A percentile compares a stretch with the other conserved stretches of the same genome.
Evolutionary conservation across 1,140 invertebrate species (phyloP).

Genomic region (Drosophila nigromelanica): DNA sequence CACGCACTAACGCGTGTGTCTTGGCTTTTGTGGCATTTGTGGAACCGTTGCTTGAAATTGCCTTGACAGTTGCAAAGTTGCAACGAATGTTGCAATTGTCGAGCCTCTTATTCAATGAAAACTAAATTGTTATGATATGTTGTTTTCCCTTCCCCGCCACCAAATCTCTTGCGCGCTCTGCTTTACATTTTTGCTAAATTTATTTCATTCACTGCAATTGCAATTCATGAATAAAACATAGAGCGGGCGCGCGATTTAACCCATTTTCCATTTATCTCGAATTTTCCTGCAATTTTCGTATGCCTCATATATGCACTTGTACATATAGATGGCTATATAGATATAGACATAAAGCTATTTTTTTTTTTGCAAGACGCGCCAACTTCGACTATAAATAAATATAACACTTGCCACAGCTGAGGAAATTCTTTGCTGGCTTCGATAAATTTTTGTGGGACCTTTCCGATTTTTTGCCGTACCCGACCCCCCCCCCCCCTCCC

Average conservation of each 20-base stretch:
- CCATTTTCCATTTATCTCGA: conserved; percentile 72
- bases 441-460: conserved; percentile 75
- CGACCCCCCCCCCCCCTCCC: background rate
- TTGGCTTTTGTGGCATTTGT: conserved; percentile 26
- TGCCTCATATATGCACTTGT: background rate
- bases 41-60: conserved; percentile 60
- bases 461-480: conserved; percentile 14
- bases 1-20: conserved; percentile 24
- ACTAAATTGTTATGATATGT: conserved; percentile 63
- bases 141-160: background rate
- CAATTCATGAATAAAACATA: conserved; percentile 69
- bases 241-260: conserved; percentile 52
- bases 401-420: conserved; percentile 61
- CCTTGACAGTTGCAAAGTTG: conserved; percentile 65
- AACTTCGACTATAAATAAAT: conserved; percentile 71
- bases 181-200: conserved; percentile 26
- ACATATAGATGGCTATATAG: background rate
- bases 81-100: conserved; percentile 25
- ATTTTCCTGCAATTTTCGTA: conserved; percentile 38
- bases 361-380: conserved; percentile 41
- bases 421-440: conserved; percentile 49
- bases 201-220: conserved; percentile 61
- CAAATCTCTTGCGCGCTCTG: background rate
- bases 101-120: conserved; percentile 23
- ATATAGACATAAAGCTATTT: conserved; percentile 44